phyloP scores from a whole-genome alignment of 2,888 invertebrate genomes.

The Busseola fusca region DNA sequence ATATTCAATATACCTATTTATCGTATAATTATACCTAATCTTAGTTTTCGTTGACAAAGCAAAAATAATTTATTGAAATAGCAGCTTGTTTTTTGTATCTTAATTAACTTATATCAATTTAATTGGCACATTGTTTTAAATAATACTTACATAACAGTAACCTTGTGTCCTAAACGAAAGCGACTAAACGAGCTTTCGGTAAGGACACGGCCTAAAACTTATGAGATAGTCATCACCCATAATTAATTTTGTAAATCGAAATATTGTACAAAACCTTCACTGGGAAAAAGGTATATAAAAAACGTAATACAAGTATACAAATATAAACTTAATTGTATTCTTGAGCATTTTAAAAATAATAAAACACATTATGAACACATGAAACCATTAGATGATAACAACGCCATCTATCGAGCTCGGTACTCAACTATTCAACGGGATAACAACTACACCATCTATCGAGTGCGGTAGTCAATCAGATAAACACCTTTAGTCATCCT shows the following conservation, averaged over 20 bases:
- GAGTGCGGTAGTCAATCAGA: conserved; percentile 9
- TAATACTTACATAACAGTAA: not conserved
- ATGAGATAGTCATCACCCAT: not conserved
- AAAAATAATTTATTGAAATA: not conserved
- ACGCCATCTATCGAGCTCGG: conserved; percentile 28
- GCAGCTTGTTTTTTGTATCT: not conserved
- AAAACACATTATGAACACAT: conserved; percentile 18
- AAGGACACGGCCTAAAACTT: not conserved
- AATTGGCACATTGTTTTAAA: conserved; percentile 30
- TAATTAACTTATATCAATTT: conserved; percentile 5
- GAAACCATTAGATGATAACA: conserved; percentile 16
- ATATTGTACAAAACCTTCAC: conserved; percentile 8
- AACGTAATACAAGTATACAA: conserved; percentile 32
- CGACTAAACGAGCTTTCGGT: not conserved
- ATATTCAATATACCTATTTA: not conserved
- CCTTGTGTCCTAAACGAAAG: not conserved
- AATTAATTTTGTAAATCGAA: not conserved
- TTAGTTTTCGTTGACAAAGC: conserved; percentile 5
- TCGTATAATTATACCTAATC: not conserved
- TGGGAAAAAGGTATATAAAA: conserved; percentile 24
- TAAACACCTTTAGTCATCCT: conserved; percentile 42
- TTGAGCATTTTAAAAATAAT: conserved; percentile 52
- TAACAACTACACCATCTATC: conserved; percentile 39
- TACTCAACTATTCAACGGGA: conserved; percentile 3
- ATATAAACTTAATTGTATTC: conserved; percentile 28